phyloP scores from a whole-genome alignment of 2,113 vertebrate genomes.

The Toxostoma redivivum region DNA sequence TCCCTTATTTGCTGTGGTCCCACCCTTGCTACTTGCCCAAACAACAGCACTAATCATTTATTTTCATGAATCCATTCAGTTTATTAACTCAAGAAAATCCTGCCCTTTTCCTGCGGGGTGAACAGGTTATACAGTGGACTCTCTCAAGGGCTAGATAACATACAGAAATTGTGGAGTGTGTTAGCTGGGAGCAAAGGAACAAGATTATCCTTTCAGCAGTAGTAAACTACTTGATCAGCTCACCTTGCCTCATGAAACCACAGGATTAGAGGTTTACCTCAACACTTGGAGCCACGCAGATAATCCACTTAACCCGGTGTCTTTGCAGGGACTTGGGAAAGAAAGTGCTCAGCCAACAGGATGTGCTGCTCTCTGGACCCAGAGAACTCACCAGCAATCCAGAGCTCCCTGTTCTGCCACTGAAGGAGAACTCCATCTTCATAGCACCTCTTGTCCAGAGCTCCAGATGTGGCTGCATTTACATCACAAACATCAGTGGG shows the following conservation, averaged over 20 bases:
- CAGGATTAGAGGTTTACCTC: not conserved
- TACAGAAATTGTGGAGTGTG: not conserved
- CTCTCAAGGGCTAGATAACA: not conserved
- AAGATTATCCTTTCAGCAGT: not conserved
- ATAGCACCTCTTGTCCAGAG: not conserved
- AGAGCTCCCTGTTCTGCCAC: not conserved
- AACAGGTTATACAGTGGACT: not conserved
- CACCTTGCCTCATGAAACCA: not conserved
- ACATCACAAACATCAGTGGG: not conserved
- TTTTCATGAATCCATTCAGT: not conserved
- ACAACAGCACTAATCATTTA: not conserved
- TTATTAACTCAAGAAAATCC: not conserved
- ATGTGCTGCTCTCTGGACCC: not conserved
- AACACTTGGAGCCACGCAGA: not conserved
- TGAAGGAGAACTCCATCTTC: not conserved
- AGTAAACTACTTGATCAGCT: not conserved
- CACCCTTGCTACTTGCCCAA: not conserved
- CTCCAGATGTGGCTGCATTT: not conserved
- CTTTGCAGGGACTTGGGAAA: not conserved
- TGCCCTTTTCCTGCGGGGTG: not conserved
- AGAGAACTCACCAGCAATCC: not conserved
- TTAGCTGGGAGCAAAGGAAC: not conserved
- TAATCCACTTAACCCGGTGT: accelerated
- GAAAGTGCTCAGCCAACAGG: not conserved
- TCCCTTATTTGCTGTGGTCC: not conserved